Percentiles rank a stretch among this genome's conserved stretches.
Conservation (phyloP, 2,888 invertebrate genomes). For the Apoda limacodes region DNA sequence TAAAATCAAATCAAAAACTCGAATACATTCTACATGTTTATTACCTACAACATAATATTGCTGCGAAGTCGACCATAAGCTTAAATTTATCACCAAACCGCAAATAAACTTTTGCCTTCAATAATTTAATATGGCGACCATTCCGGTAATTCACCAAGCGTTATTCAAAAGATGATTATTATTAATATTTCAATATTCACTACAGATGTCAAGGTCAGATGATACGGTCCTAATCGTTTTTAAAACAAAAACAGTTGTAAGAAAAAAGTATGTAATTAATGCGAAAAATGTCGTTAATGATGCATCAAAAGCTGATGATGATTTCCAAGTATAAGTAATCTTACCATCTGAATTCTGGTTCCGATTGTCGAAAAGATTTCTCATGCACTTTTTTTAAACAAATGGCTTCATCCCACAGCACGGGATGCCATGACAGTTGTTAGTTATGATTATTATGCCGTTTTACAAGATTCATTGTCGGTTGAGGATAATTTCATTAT, state of each 20-base stretch:
- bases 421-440: constrained; percentile 32
- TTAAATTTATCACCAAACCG: constrained; percentile 50
- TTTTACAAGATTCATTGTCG: too few species aligned
- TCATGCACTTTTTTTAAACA: constrained; percentile 47
- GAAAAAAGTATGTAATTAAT: constrained; percentile 47
- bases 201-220: too few species aligned
- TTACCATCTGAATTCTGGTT: constrained; percentile 53
- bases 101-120: constrained; percentile 50
- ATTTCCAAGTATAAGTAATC: constrained; percentile 66
- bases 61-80: constrained; percentile 17
- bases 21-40: too few species aligned
- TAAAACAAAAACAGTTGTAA: too few species aligned
- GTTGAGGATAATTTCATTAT: too few species aligned
- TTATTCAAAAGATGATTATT: neutral
- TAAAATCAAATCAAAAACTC: too few species aligned
- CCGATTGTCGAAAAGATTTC: constrained; percentile 44
- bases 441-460: too few species aligned
- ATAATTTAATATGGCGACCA: constrained; percentile 9
- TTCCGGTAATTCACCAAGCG: neutral
- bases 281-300: constrained; percentile 60
- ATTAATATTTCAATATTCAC: constrained; percentile 1
- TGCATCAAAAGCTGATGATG: constrained; percentile 41
- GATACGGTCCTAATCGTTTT: too few species aligned
- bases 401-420: constrained; percentile 61
- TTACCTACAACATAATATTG: too few species aligned